Conservation (phyloP, 92 coral and sea anemone genomes). For the Porites rus region DNA sequence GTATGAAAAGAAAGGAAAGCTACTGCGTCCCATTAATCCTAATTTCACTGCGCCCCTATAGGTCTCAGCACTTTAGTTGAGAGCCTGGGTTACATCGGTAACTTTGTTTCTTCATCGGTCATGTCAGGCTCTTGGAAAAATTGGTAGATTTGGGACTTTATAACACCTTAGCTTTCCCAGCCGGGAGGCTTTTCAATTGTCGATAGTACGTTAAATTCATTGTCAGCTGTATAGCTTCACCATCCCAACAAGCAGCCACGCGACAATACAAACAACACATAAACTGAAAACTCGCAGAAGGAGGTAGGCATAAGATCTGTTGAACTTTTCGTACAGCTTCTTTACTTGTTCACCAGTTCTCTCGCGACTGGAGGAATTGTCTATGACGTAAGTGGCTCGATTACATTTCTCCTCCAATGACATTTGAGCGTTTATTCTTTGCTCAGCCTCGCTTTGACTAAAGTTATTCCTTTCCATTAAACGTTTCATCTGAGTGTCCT, state of each 20-base stretch:
- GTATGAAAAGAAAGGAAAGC: too few species aligned
- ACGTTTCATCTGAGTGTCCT: conserved; percentile 68
- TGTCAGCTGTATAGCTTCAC: background rate
- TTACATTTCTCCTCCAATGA: conserved; percentile 84
- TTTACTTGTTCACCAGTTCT: conserved; percentile 73
- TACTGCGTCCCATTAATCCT: too few species aligned
- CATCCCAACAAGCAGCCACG: background rate
- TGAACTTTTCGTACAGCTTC: conserved; percentile 65
- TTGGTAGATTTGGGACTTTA: too few species aligned
- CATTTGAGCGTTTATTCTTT: conserved; percentile 82
- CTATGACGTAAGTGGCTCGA: conserved; percentile 81
- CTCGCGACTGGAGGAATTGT: conserved; percentile 72
- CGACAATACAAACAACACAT: background rate
- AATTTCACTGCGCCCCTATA: too few species aligned
- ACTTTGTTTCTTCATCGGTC: too few species aligned
- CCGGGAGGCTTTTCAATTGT: too few species aligned
- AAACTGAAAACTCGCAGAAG: conserved; percentile 53
- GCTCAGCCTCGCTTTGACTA: conserved; percentile 66
- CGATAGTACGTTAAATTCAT: too few species aligned
- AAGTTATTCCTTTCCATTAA: conserved; percentile 81
- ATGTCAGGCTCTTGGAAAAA: too few species aligned
- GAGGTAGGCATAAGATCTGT: conserved; percentile 66
- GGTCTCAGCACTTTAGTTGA: too few species aligned
- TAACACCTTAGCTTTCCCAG: too few species aligned
- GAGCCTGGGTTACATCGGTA: too few species aligned